Evolutionary conservation across 2,113 vertebrate genomes (phyloP), one percentile per base, ranked within the genome.

Genomic region (Struthio camelus): DNA sequence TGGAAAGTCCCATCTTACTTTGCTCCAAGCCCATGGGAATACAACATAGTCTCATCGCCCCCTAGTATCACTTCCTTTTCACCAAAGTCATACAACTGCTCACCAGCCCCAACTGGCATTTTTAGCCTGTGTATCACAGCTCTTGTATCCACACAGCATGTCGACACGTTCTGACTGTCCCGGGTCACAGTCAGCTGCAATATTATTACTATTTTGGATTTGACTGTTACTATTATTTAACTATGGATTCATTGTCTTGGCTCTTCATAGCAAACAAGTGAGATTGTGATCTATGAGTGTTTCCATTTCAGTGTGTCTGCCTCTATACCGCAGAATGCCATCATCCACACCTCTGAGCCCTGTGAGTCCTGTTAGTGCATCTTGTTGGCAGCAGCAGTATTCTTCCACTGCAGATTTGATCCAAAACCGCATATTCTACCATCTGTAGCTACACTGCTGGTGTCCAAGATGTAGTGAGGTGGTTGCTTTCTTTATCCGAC

Each of bases 301-400:
- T 94, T 93, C 84, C 84, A 42, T 89, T 91, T 89, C 8, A 2
- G 40, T 22, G 42, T 73, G 67, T 85, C 94, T 82, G 87, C 89
- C 82, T 85, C 84, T 85, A 56, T 85, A 25, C 93, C 4, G 84
- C 94, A 97, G 91, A 92, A 97, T 95, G 94, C 86, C 95, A 95
- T 97, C 94, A 94, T 95, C 95, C 79, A 91, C 95, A 97, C 81
- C 93, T 93, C 94, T 95, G 97, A 97, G 95, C 95, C 95, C 96
- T 96, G 79, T 56, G 95, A 96, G 96, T 94, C 95, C 96, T 95
- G 91, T 96, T 96, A 97, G 91, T 19, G 67, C 93, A 97, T 96
- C 97, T 97, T 96, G 93, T 97, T 97, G 95, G 95, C 96, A 96
- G 84, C 91, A 93, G 71, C 77, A 94, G 76, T 23, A 80, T 94